These are phyloP conservation scores for Artemisiospiza belli DNA, from an alignment of 2,113 vertebrate species.

Conservation along the genomic window DNA sequence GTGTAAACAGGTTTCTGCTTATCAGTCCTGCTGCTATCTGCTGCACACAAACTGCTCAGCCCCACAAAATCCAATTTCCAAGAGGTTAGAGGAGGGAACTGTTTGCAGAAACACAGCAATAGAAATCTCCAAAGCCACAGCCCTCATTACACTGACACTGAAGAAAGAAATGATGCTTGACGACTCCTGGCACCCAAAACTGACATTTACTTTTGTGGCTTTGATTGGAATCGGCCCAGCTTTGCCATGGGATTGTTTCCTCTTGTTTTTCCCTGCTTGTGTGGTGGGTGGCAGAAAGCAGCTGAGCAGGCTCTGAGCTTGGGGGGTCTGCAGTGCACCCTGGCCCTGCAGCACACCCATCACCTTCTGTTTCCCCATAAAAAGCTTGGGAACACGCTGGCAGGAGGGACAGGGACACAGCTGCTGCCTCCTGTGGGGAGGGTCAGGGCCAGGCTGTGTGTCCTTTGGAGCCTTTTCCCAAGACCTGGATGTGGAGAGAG, in stretches of 20 bases:
- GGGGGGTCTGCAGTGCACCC: neutral
- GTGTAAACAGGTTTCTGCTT: slow-evolving; percentile 64
- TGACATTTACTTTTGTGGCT: slow-evolving; percentile 32
- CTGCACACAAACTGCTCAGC: slow-evolving; percentile 58
- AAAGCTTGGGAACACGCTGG: neutral
- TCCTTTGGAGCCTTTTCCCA: neutral
- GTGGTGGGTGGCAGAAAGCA: neutral
- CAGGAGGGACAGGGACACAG: neutral
- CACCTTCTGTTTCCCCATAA: neutral
- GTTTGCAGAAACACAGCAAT: slow-evolving; percentile 58
- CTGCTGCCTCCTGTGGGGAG: accelerated
- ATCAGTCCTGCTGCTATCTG: slow-evolving; percentile 54
- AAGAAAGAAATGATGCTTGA: slow-evolving; percentile 42
- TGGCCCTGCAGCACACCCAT: neutral
- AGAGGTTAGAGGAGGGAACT: slow-evolving; percentile 49
- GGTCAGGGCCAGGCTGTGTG: neutral
- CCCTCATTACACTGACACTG: slow-evolving; percentile 28
- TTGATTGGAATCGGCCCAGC: slow-evolving; percentile 10
- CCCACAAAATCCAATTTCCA: slow-evolving; percentile 68
- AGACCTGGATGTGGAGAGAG: neutral
- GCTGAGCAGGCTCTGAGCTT: neutral
- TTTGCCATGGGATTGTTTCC: neutral
- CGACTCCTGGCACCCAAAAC: slow-evolving; percentile 15
- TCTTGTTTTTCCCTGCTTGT: neutral
- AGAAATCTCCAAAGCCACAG: slow-evolving; percentile 53